Evolutionary conservation across 2,888 invertebrate genomes (phyloP).

Genomic region (Epistrophe grossulariae): DNA sequence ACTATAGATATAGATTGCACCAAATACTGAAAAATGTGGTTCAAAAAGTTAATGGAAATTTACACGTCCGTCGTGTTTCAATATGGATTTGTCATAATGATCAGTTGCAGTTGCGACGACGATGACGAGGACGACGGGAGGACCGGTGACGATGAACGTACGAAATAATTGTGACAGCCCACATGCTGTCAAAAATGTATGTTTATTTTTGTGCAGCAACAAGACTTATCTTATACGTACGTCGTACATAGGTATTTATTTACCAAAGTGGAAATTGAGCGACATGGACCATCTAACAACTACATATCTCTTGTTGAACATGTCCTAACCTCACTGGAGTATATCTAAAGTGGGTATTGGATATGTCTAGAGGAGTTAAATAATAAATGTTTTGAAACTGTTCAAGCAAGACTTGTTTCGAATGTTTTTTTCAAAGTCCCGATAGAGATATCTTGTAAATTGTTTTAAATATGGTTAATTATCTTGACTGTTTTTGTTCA

Average conservation of each 20-base stretch:
- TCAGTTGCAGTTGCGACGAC: not conserved
- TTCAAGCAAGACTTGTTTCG: not conserved
- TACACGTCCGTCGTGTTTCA: constrained; percentile 48
- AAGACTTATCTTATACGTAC: constrained; percentile 37
- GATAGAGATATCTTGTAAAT: constrained; percentile 1
- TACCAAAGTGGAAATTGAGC: constrained; percentile 59
- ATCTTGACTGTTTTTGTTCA: constrained; percentile 4
- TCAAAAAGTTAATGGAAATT: constrained; percentile 62
- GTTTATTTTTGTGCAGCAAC: constrained; percentile 26
- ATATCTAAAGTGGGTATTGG: constrained; percentile 13
- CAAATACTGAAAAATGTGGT: constrained; percentile 19
- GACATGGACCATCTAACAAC: constrained; percentile 64
- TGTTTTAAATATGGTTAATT: constrained; percentile 21
- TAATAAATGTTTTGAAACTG: constrained; percentile 6
- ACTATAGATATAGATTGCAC: too few species aligned
- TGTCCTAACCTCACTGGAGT: not conserved
- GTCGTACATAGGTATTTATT: constrained; percentile 29
- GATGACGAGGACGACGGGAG: not conserved
- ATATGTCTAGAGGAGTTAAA: constrained; percentile 3
- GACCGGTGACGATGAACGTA: not conserved
- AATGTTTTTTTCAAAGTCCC: not conserved
- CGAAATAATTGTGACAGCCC: constrained; percentile 54
- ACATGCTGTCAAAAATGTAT: constrained; percentile 67
- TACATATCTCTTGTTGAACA: constrained; percentile 19
- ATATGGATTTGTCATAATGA: constrained; percentile 34